Evolutionary conservation across 2,797 vertebrate genomes (phyloP).

Genomic region (Melanotaenia trifasciata): DNA sequence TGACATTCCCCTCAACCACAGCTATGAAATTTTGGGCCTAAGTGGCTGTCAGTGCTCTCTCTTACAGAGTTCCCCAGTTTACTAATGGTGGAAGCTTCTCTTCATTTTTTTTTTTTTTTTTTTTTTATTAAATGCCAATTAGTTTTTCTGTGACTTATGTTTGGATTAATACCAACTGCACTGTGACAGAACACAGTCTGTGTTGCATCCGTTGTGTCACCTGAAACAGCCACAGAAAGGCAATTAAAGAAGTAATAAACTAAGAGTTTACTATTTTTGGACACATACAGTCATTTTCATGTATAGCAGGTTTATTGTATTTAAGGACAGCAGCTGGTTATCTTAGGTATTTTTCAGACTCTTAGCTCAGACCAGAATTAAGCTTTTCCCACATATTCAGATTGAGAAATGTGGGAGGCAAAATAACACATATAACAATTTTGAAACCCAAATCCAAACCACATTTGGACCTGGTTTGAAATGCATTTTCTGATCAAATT

Average conservation of each 20-base stretch:
- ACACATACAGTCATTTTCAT: neutral
- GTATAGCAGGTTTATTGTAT: neutral
- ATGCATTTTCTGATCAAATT: neutral
- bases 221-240: neutral
- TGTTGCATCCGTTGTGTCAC: neutral
- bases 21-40: slow-evolving; percentile 16
- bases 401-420: neutral
- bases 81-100: slow-evolving; percentile 3
- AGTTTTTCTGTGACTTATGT: neutral
- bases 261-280: neutral
- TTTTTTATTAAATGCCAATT: slow-evolving; percentile 4
- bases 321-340: neutral
- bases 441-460: neutral
- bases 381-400: neutral
- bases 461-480: neutral
- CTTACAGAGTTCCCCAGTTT: slow-evolving; percentile 9
- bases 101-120: neutral
- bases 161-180: slow-evolving; percentile 10
- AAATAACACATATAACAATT: neutral
- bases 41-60: slow-evolving; percentile 6
- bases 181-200: neutral
- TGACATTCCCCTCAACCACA: slow-evolving; percentile 32
- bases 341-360: neutral
- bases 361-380: neutral
- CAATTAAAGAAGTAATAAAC: neutral